Evolutionary conservation across 2,113 vertebrate genomes (phyloP).

Genomic region (Pipa parva): DNA sequence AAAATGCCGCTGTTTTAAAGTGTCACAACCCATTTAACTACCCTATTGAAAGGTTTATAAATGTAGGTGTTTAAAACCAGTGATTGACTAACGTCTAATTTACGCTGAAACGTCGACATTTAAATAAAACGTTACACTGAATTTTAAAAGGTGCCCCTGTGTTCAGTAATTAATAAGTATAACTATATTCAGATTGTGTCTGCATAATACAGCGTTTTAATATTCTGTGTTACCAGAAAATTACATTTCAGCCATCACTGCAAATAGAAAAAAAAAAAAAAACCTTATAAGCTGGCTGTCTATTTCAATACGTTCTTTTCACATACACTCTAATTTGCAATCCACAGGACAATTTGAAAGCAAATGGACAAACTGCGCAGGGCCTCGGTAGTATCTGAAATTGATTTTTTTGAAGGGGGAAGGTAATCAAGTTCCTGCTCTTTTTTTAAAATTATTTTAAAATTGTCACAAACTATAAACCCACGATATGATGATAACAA

Average conservation of each 20-base stretch:
- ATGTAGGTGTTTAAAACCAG: conserved; percentile 28
- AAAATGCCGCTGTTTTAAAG: conserved; percentile 5
- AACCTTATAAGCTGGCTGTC: conserved; percentile 13
- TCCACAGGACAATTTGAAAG: conserved; percentile 5
- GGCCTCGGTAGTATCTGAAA: background rate
- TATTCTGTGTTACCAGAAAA: conserved; percentile 6
- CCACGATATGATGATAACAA: too few relatives aligned
- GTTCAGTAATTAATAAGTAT: conserved; percentile 38
- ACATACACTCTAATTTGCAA: conserved; percentile 2
- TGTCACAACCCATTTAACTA: conserved; percentile 15
- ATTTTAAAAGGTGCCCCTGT: conserved; percentile 25
- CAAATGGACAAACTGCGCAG: conserved; percentile 12
- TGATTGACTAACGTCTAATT: conserved; percentile 37
- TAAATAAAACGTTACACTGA: conserved; percentile 19
- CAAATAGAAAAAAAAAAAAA: conserved; percentile 37
- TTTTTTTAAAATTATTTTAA: too few relatives aligned
- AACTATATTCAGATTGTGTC: conserved; percentile 20
- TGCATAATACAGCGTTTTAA: conserved; percentile 32
- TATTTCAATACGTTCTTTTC: background rate
- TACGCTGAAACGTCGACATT: conserved; percentile 27
- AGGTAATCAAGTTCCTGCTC: too few relatives aligned
- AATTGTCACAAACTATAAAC: too few relatives aligned
- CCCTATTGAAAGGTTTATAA: conserved; percentile 9
- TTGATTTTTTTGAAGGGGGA: background rate
- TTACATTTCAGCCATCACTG: conserved; percentile 17